phyloP scores from a whole-genome alignment of 2,113 vertebrate genomes.

The Ivindomyrus marchei region DNA sequence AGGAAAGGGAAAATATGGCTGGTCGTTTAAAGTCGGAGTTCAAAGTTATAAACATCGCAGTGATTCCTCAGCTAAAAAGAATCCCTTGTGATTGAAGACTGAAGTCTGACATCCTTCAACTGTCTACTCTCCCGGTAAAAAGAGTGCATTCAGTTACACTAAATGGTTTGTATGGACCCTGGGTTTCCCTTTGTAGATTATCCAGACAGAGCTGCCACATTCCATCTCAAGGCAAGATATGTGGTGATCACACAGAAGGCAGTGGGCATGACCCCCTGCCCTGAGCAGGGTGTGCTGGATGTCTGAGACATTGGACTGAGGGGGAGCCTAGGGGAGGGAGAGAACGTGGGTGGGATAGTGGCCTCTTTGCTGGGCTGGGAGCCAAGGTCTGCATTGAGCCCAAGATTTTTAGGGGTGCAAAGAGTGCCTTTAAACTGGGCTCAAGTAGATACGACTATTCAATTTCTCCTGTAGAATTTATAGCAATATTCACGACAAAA shows the following conservation, averaged over 20 bases:
- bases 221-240: not conserved
- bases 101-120: not conserved
- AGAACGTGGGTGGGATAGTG: not conserved
- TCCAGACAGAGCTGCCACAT: not conserved
- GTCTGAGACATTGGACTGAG: not conserved
- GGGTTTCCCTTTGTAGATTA: not conserved
- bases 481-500: not conserved
- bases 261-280: not conserved
- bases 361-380: not conserved
- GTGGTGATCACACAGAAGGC: not conserved
- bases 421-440: not conserved
- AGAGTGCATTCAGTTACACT: constrained; percentile 1
- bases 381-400: not conserved
- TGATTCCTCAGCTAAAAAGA: not conserved
- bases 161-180: not conserved
- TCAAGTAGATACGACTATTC: not conserved
- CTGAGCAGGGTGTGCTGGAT: not conserved
- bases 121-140: not conserved
- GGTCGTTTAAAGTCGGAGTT: not conserved
- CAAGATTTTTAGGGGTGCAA: not conserved
- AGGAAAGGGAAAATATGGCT: not conserved
- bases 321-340: not conserved
- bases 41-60: not conserved
- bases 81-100: not conserved
- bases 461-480: not conserved